These are phyloP conservation scores for Agelas oroides DNA, from an alignment of 37 sponge, comb jelly and placozoan genomes.

Conservation along the genomic window DNA sequence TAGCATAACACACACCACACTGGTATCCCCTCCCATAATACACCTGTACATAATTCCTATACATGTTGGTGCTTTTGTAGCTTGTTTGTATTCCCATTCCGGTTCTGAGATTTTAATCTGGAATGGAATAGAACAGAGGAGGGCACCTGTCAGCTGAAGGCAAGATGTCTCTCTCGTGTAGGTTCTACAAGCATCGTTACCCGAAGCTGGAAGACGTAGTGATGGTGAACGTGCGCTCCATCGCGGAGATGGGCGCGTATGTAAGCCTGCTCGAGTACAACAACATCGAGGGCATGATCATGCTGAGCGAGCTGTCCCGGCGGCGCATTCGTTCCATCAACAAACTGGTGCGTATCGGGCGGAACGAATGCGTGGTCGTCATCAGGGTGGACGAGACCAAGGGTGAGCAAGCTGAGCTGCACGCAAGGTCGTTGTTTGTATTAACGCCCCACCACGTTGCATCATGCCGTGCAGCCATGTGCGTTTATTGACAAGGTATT, in stretches of 20 bases:
- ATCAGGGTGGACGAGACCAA: slow-evolving; percentile 97
- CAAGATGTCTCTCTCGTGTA: slow-evolving; percentile 54
- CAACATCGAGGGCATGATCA: slow-evolving; percentile 97
- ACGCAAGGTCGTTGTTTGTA: background rate
- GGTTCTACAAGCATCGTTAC: slow-evolving; percentile 73
- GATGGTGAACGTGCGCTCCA: slow-evolving; percentile 96
- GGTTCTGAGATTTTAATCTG: too few relatives aligned
- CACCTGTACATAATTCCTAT: background rate
- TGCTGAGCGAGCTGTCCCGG: slow-evolving; percentile 94
- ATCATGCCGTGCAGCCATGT: background rate
- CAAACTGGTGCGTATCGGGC: slow-evolving; percentile 93
- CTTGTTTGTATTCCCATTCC: background rate
- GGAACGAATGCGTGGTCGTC: slow-evolving; percentile 98
- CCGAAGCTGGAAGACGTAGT: slow-evolving; percentile 99
- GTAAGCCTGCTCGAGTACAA: slow-evolving; percentile 96
- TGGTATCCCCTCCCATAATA: background rate
- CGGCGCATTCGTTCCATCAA: slow-evolving; percentile 97
- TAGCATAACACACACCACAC: background rate
- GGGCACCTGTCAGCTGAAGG: too few relatives aligned
- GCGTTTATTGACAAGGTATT: background rate
- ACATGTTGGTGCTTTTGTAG: background rate
- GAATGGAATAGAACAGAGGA: too few relatives aligned
- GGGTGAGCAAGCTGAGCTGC: too few relatives aligned
- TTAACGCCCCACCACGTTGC: background rate
- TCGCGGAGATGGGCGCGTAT: slow-evolving; percentile 98